Evolutionary conservation across 2,797 vertebrate species (phyloP).

Genomic region (Moxostoma hubbsi): DNA sequence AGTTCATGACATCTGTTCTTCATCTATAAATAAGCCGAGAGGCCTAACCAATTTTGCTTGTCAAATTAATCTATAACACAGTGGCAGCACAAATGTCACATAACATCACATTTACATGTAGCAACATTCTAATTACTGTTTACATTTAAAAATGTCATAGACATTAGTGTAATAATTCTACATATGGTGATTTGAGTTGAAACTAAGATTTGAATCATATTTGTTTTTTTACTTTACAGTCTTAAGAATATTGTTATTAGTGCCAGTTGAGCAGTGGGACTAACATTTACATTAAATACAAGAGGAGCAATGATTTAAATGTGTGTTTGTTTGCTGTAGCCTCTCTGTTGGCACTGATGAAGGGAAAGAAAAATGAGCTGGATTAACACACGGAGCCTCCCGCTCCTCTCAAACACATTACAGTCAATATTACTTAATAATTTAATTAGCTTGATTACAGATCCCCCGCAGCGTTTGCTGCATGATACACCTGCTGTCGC

Average conservation of each 20-base stretch:
- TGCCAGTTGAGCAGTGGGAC: background rate
- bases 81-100: background rate
- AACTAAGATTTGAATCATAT: background rate
- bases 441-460: constrained; percentile 66
- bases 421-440: constrained; percentile 69
- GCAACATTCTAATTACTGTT: background rate
- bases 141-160: too few species aligned
- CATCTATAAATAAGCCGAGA: constrained; percentile 4
- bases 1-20: constrained; percentile 32
- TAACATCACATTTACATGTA: background rate
- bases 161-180: background rate
- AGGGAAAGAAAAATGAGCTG: constrained; percentile 55
- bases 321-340: constrained; percentile 23
- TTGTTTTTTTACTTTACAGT: background rate
- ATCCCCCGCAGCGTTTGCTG: background rate
- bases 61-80: background rate
- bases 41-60: constrained; percentile 5
- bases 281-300: background rate
- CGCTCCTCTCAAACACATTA: constrained; percentile 49
- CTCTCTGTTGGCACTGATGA: constrained; percentile 13
- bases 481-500: constrained; percentile 41
- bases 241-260: background rate
- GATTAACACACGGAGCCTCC: constrained; percentile 63
- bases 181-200: background rate
- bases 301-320: background rate